phyloP scores from a whole-genome alignment of 1,140 invertebrate genomes.

The Periplaneta americana region DNA sequence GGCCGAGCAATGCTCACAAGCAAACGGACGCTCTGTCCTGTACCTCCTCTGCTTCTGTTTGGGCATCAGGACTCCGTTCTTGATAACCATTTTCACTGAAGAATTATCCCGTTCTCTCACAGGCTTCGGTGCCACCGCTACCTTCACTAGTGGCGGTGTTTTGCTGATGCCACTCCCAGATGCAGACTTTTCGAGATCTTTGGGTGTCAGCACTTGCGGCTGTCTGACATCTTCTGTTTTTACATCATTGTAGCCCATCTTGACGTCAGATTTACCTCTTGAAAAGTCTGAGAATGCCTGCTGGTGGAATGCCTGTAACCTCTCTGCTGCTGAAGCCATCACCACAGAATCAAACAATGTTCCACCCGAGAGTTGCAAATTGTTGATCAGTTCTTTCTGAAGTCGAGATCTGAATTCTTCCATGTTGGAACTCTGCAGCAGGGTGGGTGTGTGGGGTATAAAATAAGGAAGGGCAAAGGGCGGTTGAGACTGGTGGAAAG shows the following conservation, averaged over 20 bases:
- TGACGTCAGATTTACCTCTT: neutral
- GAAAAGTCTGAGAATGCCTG: constrained; percentile 11
- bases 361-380: constrained; percentile 57
- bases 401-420: constrained; percentile 46
- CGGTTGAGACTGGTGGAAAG: constrained; percentile 30
- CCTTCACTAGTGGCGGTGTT: neutral
- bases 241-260: neutral
- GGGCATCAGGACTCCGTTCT: constrained; percentile 81
- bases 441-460: constrained; percentile 43
- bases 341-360: constrained; percentile 45
- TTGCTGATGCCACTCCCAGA: neutral
- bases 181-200: neutral
- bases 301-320: constrained; percentile 27
- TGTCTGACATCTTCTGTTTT: neutral
- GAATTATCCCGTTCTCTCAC: constrained; percentile 2
- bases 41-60: constrained; percentile 88
- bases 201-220: neutral
- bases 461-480: constrained; percentile 47
- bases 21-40: constrained; percentile 84
- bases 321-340: constrained; percentile 33
- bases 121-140: neutral
- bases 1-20: constrained; percentile 82
- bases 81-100: constrained; percentile 82
- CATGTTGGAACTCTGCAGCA: constrained; percentile 51
- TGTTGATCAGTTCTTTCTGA: constrained; percentile 58